phyloP scores from a whole-genome alignment of 2,797 vertebrate genomes.

The Toxotes lorentzi region DNA sequence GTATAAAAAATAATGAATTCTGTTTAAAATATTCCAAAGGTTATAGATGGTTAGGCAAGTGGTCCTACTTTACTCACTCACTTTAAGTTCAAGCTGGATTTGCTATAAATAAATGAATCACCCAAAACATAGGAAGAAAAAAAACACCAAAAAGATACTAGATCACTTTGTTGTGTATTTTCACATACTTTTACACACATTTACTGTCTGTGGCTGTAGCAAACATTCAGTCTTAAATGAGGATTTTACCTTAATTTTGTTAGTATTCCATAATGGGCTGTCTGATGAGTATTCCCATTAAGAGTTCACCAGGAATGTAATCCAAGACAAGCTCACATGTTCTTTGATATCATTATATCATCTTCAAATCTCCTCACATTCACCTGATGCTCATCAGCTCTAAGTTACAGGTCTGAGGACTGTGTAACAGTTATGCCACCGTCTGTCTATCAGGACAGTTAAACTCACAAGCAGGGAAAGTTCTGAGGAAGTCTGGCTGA shows the following conservation, averaged over 20 bases:
- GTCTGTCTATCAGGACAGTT: slow-evolving; percentile 57
- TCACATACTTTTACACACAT: not conserved
- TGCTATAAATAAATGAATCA: not conserved
- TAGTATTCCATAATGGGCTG: slow-evolving; percentile 31
- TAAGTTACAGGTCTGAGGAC: not conserved
- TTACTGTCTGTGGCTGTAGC: not conserved
- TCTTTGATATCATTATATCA: not conserved
- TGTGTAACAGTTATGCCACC: slow-evolving; percentile 18
- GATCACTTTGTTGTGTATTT: not conserved
- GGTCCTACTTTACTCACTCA: not conserved
- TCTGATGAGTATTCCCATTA: slow-evolving; percentile 26
- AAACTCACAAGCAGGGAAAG: slow-evolving; percentile 53
- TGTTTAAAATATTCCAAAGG: slow-evolving; percentile 9
- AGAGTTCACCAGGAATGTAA: slow-evolving; percentile 25
- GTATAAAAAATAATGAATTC: not conserved
- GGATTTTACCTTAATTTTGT: slow-evolving; percentile 68
- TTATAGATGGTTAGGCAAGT: not conserved
- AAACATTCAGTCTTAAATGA: slow-evolving; percentile 18
- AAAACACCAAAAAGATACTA: not conserved
- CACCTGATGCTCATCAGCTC: slow-evolving; percentile 19
- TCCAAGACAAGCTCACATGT: slow-evolving; percentile 29
- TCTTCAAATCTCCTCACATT: slow-evolving; percentile 23
- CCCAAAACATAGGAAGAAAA: not conserved
- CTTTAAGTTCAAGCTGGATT: not conserved
- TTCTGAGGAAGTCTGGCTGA: slow-evolving; percentile 86